Evolutionary conservation across 1,140 invertebrate species (phyloP).

Genomic region (Melipona quadrifasciata): DNA sequence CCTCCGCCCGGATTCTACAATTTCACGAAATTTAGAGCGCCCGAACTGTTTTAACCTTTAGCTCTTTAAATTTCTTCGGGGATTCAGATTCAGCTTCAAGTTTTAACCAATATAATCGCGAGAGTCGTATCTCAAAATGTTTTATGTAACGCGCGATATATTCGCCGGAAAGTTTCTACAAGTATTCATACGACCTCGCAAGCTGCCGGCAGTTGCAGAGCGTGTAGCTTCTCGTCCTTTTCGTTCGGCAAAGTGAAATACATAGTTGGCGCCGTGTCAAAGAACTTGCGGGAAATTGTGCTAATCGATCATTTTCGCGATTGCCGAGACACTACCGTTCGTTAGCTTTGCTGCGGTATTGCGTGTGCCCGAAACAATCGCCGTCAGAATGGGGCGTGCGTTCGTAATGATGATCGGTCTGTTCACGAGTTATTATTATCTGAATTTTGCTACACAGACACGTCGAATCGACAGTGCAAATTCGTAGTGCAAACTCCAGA

Average conservation of each 20-base stretch:
- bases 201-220: too few relatives aligned
- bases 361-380: neutral
- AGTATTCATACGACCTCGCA: too few relatives aligned
- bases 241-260: neutral
- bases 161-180: too few relatives aligned
- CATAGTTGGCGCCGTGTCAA: neutral
- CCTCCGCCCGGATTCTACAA: too few relatives aligned
- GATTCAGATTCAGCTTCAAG: too few relatives aligned
- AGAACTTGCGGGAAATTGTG: neutral
- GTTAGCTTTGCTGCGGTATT: neutral
- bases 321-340: neutral
- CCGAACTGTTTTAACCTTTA: too few relatives aligned
- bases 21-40: too few relatives aligned
- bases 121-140: too few relatives aligned
- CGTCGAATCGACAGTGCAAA: neutral
- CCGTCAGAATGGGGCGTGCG: neutral
- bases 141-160: too few relatives aligned
- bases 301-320: neutral
- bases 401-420: neutral
- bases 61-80: too few relatives aligned
- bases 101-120: too few relatives aligned
- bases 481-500: neutral
- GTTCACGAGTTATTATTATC: neutral
- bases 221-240: too few relatives aligned
- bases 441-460: neutral